Percentiles rank a stretch among this genome's conserved stretches.
phyloP scores from a whole-genome alignment of 2,888 invertebrate species.

The Zygogramma bicolorata region DNA sequence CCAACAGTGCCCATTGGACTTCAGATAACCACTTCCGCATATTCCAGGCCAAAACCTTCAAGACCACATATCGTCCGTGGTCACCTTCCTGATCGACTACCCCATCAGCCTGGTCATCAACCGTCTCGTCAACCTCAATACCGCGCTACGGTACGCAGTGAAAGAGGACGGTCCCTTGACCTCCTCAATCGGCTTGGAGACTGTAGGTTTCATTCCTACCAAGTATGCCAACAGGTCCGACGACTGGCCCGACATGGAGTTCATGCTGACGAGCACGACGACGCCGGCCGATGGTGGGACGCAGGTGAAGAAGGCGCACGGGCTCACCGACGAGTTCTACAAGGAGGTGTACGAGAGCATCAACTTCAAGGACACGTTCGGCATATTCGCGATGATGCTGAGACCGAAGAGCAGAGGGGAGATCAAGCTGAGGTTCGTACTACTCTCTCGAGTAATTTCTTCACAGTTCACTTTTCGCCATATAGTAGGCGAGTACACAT shows the following conservation, averaged over 20 bases:
- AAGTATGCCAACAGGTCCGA: constrained; percentile 88
- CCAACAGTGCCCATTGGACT: no score
- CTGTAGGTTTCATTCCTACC: constrained; percentile 88
- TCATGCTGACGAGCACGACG: constrained; percentile 88
- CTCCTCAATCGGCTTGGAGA: constrained; percentile 83
- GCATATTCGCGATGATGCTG: constrained; percentile 89
- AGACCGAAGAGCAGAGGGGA: constrained; percentile 88
- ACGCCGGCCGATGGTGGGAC: constrained; percentile 84
- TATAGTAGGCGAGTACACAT: no score
- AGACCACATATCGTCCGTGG: constrained; percentile 90
- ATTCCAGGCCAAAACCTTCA: constrained; percentile 81
- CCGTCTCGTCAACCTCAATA: constrained; percentile 85
- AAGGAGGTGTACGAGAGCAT: constrained; percentile 80
- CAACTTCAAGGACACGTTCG: constrained; percentile 81
- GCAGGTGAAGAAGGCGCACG: constrained; percentile 84
- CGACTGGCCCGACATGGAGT: constrained; percentile 93
- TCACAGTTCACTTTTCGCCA: no score
- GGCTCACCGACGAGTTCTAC: constrained; percentile 85
- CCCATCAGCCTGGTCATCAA: constrained; percentile 85
- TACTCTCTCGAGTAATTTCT: neutral
- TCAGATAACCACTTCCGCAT: no score
- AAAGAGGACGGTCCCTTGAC: constrained; percentile 90
- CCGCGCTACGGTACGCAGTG: constrained; percentile 85
- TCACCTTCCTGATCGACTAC: constrained; percentile 84
- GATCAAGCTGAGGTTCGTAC: constrained; percentile 69